Conservation (phyloP, 1,140 invertebrate genomes). For the Aphelinus atriplicis region DNA sequence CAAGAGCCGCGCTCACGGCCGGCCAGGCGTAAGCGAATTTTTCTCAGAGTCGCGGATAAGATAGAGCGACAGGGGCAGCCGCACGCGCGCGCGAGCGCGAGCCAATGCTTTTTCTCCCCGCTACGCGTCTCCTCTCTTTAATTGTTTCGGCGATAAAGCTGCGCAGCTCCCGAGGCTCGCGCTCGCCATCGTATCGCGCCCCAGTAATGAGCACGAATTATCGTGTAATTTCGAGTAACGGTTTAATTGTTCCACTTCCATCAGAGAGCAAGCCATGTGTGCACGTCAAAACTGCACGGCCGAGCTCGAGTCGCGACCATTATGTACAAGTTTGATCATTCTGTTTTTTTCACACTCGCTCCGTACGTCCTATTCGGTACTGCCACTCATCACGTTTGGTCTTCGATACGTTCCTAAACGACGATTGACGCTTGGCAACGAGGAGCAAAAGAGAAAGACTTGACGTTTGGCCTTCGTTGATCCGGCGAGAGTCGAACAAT, state of each 20-base stretch:
- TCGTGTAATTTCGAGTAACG: conserved; percentile 26
- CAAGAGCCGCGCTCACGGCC: conserved; percentile 65
- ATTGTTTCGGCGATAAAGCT: conserved; percentile 27
- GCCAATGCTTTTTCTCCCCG: background rate
- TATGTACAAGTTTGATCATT: no score
- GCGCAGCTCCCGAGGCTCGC: background rate
- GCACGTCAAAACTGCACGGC: no score
- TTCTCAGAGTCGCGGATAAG: conserved; percentile 45
- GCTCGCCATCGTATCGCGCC: background rate
- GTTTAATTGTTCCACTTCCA: conserved; percentile 11
- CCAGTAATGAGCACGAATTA: conserved; percentile 7
- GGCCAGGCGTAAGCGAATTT: conserved; percentile 52
- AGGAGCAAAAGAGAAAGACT: no score
- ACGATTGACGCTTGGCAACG: no score
- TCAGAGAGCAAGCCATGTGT: no score
- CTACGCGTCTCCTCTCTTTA: background rate
- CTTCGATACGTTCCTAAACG: no score
- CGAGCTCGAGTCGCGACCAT: no score
- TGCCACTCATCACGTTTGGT: no score
- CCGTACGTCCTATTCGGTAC: no score
- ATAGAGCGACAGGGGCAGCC: conserved; percentile 1
- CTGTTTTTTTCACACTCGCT: no score
- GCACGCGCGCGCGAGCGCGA: background rate
- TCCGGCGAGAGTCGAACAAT: no score
- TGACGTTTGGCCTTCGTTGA: no score